Evolutionary conservation across 2,797 vertebrate genomes (phyloP), one percentile per base, ranked within the genome.

Genomic region (Spinibarbus caldwelli): DNA sequence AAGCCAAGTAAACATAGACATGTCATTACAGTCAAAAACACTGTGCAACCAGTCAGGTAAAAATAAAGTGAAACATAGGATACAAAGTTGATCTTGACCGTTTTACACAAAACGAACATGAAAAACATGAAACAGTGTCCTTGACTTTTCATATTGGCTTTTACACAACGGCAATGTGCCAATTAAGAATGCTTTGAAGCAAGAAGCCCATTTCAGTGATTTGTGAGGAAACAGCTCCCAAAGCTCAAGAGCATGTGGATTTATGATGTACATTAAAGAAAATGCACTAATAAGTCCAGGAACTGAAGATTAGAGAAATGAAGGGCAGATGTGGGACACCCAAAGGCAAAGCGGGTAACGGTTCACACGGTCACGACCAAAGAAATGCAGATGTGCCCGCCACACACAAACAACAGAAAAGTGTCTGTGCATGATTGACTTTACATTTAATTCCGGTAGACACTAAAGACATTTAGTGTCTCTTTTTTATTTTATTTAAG

Each of bases 261-360:
- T 92, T 91, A 91, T 86, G 73, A 85, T 29, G 12, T 49, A 78
- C 49, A 76, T 76, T 90, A 90, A 91, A 93, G 91, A 80, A 6
- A 23, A 54, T 21, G 68, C 9, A 23, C 82, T 89, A 87, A 90
- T 71, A 85, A 91, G 90, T 54, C 66, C 87, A 85, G 90, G 87
- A 86, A 90, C 87, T 83, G 36, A 86, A 84, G 81, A 87, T 86
- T 78, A 85, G 23, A 47, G 54, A 90, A 92, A 91, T 57, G 77
- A 87, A 87, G 70, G 78, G 90, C 90, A 93, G 89, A 93, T 93
- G 89, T 88, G 82, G 80, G 54, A 83, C 49, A 85, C 71, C 87
- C 77, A 76, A 71, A 84, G 87, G 81, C 86, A 62, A 66, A 80
- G 77, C 31, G 87, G 83, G 67, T 83, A 73, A 34, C 82, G 57